phyloP scores from a whole-genome alignment of 2,888 invertebrate species.

The Mythimna loreyi region DNA sequence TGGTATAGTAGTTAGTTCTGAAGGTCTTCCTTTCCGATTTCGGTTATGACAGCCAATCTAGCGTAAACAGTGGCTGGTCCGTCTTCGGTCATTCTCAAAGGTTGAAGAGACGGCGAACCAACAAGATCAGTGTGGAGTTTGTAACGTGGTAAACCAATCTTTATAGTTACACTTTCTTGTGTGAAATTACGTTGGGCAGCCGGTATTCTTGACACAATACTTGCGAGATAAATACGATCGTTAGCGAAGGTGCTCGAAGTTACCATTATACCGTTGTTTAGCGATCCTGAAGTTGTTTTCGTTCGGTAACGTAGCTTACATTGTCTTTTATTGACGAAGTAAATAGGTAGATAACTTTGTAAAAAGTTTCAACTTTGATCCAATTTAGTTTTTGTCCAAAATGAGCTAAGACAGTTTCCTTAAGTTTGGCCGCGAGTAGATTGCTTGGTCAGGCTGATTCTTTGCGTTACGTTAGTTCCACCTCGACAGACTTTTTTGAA shows the following conservation, averaged over 20 bases:
- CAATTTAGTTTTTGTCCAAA: background rate
- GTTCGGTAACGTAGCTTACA: background rate
- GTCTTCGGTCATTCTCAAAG: background rate
- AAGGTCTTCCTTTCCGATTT: background rate
- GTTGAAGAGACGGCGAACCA: background rate
- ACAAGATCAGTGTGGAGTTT: background rate
- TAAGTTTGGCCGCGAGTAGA: background rate
- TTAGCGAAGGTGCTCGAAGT: too few relatives aligned
- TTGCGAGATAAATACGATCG: background rate
- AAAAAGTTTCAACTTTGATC: background rate
- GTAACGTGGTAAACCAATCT: background rate
- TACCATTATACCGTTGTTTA: background rate
- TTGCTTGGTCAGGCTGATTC: background rate
- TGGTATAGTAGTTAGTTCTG: background rate
- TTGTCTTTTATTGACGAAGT: background rate
- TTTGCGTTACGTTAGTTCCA: background rate
- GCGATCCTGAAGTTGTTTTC: background rate
- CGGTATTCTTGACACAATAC: background rate
- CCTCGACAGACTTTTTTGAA: background rate
- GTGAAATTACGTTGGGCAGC: background rate
- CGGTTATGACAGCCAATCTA: too few relatives aligned
- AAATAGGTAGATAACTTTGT: too few relatives aligned
- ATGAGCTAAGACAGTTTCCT: background rate
- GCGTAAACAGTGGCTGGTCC: too few relatives aligned
- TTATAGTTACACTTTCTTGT: background rate